A percentile compares a stretch with the other conserved stretches of the same genome.
phyloP scores from a whole-genome alignment of 2,797 vertebrate species.

The Lagorchestes hirsutus region DNA sequence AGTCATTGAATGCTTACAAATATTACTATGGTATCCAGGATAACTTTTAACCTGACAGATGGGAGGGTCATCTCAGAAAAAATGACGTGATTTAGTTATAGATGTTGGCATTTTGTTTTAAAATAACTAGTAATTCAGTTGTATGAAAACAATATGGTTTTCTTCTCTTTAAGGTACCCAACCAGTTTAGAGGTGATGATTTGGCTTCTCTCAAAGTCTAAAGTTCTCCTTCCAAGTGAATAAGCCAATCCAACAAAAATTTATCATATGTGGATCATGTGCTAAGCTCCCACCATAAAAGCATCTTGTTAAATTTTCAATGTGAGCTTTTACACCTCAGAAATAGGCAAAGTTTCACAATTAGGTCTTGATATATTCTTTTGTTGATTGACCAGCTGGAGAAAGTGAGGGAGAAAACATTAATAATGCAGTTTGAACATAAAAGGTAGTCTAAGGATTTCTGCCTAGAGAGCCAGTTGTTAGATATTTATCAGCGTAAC shows the following conservation, averaged over 20 bases:
- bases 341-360: neutral
- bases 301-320: neutral
- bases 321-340: neutral
- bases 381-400: neutral
- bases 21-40: neutral
- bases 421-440: neutral
- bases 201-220: neutral
- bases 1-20: neutral
- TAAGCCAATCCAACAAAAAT: neutral
- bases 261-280: neutral
- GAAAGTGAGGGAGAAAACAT: neutral
- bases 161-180: neutral
- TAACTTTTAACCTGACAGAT: neutral
- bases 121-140: neutral
- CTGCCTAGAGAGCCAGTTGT: neutral
- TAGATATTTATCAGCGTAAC: neutral
- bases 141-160: neutral
- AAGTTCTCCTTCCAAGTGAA: neutral
- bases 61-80: neutral
- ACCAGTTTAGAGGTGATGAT: neutral
- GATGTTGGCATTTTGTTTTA: slow-evolving; percentile 11
- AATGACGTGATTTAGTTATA: neutral
- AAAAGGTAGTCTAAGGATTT: neutral
- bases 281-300: neutral
- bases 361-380: neutral